phyloP scores from a whole-genome alignment of 2,113 vertebrate genomes.

The Melanotaenia duboulayi region DNA sequence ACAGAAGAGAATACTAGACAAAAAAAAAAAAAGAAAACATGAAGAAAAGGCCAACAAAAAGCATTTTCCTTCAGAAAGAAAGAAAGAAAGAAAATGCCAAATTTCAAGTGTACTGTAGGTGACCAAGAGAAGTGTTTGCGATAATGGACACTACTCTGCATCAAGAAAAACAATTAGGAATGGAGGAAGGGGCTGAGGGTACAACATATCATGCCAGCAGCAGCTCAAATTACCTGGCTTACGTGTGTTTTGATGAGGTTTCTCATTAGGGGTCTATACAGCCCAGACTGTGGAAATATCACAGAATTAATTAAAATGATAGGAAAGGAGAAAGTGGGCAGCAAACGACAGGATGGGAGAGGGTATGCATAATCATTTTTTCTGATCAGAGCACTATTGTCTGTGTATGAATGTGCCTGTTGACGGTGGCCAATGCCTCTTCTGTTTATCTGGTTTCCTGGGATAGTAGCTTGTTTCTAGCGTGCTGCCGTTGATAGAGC shows the following conservation, averaged over 20 bases:
- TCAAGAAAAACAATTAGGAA: slow-evolving; percentile 62
- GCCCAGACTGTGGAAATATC: slow-evolving; percentile 81
- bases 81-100: slow-evolving; percentile 33
- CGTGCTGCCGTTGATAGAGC: slow-evolving; percentile 64
- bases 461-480: slow-evolving; percentile 63
- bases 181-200: slow-evolving; percentile 50
- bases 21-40: slow-evolving; percentile 18
- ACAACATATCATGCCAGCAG: slow-evolving; percentile 55
- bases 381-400: slow-evolving; percentile 84
- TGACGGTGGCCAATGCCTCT: slow-evolving; percentile 67
- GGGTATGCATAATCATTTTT: slow-evolving; percentile 76
- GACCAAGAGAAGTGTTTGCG: slow-evolving; percentile 40
- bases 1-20: slow-evolving; percentile 64
- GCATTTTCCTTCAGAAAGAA: slow-evolving; percentile 9
- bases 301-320: slow-evolving; percentile 85
- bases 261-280: slow-evolving; percentile 83
- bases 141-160: slow-evolving; percentile 22
- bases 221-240: slow-evolving; percentile 75
- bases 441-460: slow-evolving; percentile 73
- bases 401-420: slow-evolving; percentile 72
- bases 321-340: slow-evolving; percentile 77
- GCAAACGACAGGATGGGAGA: slow-evolving; percentile 68
- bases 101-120: slow-evolving; percentile 28
- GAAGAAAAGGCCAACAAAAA: background rate
- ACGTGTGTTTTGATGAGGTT: slow-evolving; percentile 80